Conservation (phyloP, 2,797 vertebrate genomes). For the Rhinophrynus dorsalis region DNA sequence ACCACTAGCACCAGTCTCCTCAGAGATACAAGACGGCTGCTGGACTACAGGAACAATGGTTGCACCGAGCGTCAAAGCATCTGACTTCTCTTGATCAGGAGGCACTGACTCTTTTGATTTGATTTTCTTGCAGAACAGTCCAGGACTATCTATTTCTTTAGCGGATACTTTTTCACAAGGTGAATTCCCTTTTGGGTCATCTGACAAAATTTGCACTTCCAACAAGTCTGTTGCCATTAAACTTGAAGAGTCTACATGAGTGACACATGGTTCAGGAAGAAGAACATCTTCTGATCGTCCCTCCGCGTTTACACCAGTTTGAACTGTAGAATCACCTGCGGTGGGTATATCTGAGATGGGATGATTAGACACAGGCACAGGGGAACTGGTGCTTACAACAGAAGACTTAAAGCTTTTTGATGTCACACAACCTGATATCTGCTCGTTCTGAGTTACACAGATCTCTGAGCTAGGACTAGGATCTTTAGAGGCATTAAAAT, state of each 20-base stretch:
- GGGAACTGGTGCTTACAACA: conserved; percentile 49
- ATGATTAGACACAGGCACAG: conserved; percentile 11
- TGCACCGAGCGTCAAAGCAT: conserved; percentile 61
- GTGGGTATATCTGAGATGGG: not conserved
- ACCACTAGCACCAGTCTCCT: conserved; percentile 71
- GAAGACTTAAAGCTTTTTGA: conserved; percentile 52
- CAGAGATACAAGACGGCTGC: conserved; percentile 79
- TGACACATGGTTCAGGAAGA: conserved; percentile 53
- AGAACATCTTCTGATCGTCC: conserved; percentile 55
- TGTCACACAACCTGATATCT: conserved; percentile 27
- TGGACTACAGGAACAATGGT: conserved; percentile 66
- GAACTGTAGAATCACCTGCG: not conserved
- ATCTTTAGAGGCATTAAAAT: not conserved
- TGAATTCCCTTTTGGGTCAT: conserved; percentile 64
- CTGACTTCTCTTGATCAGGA: conserved; percentile 62
- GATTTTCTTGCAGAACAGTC: conserved; percentile 55
- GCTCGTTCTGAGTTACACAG: conserved; percentile 52
- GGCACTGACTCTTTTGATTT: conserved; percentile 60
- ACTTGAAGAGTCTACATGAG: conserved; percentile 53
- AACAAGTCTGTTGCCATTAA: conserved; percentile 59
- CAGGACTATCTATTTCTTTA: conserved; percentile 35
- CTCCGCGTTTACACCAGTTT: conserved; percentile 45
- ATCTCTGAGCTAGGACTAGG: not conserved
- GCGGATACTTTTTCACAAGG: conserved; percentile 58
- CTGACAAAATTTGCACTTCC: conserved; percentile 68